Conservation (phyloP, 2,113 vertebrate species). For the Erythrocercus mccallii region DNA sequence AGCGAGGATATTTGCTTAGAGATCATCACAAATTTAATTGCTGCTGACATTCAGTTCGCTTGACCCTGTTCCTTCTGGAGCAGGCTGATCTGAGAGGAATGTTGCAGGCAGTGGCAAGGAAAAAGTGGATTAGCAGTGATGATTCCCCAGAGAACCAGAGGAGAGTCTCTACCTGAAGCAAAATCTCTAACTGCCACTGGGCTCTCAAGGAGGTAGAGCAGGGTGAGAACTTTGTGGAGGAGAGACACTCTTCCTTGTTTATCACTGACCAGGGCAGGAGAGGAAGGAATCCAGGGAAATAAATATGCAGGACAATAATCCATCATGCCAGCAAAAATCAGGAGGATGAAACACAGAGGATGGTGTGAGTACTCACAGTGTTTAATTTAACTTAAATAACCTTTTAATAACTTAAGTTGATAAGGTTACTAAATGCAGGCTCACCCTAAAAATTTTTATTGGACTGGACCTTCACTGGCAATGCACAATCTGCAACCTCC, state of each 20-base stretch:
- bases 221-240: background rate
- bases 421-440: background rate
- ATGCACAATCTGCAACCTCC: background rate
- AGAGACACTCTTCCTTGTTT: background rate
- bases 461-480: background rate
- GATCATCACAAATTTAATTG: background rate
- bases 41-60: background rate
- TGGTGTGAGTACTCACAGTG: background rate
- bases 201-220: background rate
- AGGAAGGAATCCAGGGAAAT: background rate
- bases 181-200: background rate
- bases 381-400: background rate
- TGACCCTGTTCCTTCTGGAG: background rate
- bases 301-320: background rate
- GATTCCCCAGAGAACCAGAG: background rate
- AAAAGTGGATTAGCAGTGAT: background rate
- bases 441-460: background rate
- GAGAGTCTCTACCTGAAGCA: background rate
- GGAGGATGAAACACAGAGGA: background rate
- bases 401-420: background rate
- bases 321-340: background rate
- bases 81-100: background rate
- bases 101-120: background rate
- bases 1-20: background rate
- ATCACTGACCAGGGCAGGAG: background rate